These are phyloP conservation scores for Clarias pachynema DNA, from an alignment of 2,797 vertebrate species.

Conservation along the genomic window DNA sequence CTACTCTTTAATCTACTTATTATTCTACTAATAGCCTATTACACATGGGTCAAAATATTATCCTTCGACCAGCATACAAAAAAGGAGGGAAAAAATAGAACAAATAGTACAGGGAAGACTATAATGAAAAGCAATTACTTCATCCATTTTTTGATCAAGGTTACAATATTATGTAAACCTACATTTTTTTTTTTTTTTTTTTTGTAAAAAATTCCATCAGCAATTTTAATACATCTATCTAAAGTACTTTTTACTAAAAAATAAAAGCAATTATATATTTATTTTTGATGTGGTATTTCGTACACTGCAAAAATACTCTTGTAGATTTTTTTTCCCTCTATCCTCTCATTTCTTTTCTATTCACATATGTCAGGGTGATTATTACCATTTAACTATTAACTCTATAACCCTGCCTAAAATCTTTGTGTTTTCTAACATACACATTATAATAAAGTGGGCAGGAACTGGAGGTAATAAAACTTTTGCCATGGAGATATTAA, in stretches of 20 bases:
- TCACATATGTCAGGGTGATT: constrained; percentile 85
- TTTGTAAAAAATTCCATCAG: constrained; percentile 65
- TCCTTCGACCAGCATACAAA: constrained; percentile 66
- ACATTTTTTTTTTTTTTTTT: constrained; percentile 61
- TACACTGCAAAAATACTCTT: constrained; percentile 83
- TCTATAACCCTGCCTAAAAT: constrained; percentile 64
- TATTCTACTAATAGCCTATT: constrained; percentile 68
- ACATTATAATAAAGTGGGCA: constrained; percentile 55
- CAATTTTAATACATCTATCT: constrained; percentile 77
- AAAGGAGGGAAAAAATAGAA: constrained; percentile 55
- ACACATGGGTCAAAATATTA: constrained; percentile 60
- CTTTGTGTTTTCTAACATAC: constrained; percentile 50
- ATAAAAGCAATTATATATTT: constrained; percentile 78
- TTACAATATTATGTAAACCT: constrained; percentile 80
- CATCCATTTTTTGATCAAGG: constrained; percentile 77
- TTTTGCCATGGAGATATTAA: constrained; percentile 49
- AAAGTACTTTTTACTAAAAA: constrained; percentile 79
- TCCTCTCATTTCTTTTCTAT: constrained; percentile 69
- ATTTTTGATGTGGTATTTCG: constrained; percentile 77
- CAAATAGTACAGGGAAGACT: constrained; percentile 70
- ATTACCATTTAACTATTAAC: constrained; percentile 68
- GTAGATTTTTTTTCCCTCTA: constrained; percentile 66
- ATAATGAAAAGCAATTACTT: constrained; percentile 78
- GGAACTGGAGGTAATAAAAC: constrained; percentile 52
- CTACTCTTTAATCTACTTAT: constrained; percentile 63